A percentile compares a stretch with the other conserved stretches of the same genome.
Conservation (phyloP, 2,797 vertebrate genomes). For the Cephalopachus bancanus region DNA sequence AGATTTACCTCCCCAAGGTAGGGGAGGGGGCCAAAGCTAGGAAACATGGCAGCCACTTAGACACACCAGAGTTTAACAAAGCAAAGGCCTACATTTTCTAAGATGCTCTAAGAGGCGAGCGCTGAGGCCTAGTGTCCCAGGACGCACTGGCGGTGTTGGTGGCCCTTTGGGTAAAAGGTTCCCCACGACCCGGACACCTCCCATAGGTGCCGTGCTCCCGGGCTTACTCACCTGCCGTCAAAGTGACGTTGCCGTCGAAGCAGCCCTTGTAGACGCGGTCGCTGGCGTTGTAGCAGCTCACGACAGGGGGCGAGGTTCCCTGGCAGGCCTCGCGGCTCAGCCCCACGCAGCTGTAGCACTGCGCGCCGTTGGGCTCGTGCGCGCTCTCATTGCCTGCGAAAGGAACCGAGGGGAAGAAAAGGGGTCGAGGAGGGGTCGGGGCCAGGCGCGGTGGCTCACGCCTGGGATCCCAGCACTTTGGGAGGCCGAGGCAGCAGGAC, state of each 20-base stretch:
- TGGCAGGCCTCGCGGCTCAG: slow-evolving; percentile 75
- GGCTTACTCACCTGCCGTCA: slow-evolving; percentile 80
- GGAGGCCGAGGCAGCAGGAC: no score
- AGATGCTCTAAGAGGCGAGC: background rate
- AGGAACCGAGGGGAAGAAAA: background rate
- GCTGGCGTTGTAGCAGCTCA: slow-evolving; percentile 83
- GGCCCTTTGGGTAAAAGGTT: background rate
- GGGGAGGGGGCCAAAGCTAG: no score
- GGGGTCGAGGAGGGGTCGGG: no score
- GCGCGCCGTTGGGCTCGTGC: slow-evolving; percentile 65
- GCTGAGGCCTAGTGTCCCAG: background rate
- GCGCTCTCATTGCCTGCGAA: slow-evolving; percentile 81
- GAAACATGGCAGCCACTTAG: no score
- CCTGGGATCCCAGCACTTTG: no score
- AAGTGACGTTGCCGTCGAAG: slow-evolving; percentile 85
- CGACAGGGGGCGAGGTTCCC: slow-evolving; percentile 59
- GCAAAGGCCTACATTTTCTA: background rate
- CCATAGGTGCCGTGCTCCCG: background rate
- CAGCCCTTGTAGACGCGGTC: slow-evolving; percentile 81
- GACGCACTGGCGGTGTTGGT: background rate
- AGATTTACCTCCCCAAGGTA: no score
- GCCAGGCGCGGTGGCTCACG: no score
- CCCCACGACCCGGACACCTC: background rate
- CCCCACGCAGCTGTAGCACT: slow-evolving; percentile 86
- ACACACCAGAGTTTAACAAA: no score